Percentiles rank a stretch among this genome's conserved stretches.
Conservation (phyloP, 1,140 invertebrate species). For the Helicoverpa armigera region DNA sequence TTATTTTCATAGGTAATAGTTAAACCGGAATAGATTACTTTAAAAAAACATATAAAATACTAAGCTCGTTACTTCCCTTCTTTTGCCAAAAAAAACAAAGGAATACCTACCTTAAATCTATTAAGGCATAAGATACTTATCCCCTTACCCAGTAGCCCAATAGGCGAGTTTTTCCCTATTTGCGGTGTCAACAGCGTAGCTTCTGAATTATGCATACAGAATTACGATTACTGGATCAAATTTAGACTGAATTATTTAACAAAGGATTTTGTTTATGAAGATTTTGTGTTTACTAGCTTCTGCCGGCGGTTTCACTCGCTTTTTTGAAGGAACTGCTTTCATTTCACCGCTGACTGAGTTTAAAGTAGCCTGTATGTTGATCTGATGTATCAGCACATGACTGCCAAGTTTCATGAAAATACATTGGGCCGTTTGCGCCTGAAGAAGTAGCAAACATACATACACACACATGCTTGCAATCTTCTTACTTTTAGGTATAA, state of each 20-base stretch:
- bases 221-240: conserved; percentile 6
- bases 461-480: too few relatives aligned
- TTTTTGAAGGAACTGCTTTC: too few relatives aligned
- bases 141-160: neutral
- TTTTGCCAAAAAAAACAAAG: neutral
- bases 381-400: too few relatives aligned
- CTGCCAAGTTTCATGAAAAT: neutral
- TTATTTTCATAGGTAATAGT: neutral
- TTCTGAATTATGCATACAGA: conserved; percentile 28
- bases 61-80: too few relatives aligned
- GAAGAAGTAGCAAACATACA: too few relatives aligned
- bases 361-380: too few relatives aligned
- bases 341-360: too few relatives aligned
- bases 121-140: neutral
- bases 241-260: neutral
- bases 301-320: neutral
- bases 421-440: too few relatives aligned
- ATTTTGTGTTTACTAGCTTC: neutral
- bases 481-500: too few relatives aligned
- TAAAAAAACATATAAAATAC: too few relatives aligned
- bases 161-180: conserved; percentile 20
- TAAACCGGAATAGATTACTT: too few relatives aligned
- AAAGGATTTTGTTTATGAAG: neutral
- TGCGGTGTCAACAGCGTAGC: conserved; percentile 1
- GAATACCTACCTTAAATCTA: neutral